phyloP scores from a whole-genome alignment of 1,140 invertebrate species.

The Orius laevigatus region DNA sequence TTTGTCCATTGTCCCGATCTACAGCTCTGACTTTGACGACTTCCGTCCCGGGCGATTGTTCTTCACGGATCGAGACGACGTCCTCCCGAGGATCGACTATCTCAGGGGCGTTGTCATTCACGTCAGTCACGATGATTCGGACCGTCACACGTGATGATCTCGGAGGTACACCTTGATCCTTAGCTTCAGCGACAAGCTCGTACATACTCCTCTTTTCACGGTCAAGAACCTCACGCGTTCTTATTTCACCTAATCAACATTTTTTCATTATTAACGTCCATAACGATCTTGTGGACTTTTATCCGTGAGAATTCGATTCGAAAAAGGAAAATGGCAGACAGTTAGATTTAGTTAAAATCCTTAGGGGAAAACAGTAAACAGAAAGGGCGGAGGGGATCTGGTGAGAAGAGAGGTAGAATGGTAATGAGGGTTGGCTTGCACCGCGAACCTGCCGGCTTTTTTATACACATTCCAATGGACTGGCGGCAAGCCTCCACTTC shows the following conservation, averaged over 20 bases:
- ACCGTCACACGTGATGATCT: slow-evolving; percentile 55
- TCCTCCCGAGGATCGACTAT: slow-evolving; percentile 77
- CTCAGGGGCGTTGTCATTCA: slow-evolving; percentile 81
- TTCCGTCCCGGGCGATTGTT: slow-evolving; percentile 69
- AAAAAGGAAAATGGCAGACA: no score
- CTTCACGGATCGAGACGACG: slow-evolving; percentile 71
- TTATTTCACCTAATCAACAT: slow-evolving; percentile 57
- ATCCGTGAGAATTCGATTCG: no score
- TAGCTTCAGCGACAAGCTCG: slow-evolving; percentile 67
- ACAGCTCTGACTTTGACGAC: slow-evolving; percentile 68
- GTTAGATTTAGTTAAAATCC: no score
- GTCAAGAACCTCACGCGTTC: slow-evolving; percentile 63
- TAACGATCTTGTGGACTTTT: no score
- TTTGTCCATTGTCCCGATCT: slow-evolving; percentile 73
- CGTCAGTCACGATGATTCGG: slow-evolving; percentile 57
- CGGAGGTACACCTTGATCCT: slow-evolving; percentile 66
- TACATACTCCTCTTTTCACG: slow-evolving; percentile 61
- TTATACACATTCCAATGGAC: not conserved
- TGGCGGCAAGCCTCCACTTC: not conserved
- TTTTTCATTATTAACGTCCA: no score
- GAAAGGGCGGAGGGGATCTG: no score
- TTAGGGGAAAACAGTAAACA: no score
- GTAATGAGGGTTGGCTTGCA: no score
- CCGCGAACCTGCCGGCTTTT: not conserved
- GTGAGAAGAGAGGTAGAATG: no score